Percentiles rank a stretch among this genome's conserved stretches.
Evolutionary conservation across 2,113 vertebrate genomes (phyloP).

Genomic region (Danio rerio): GRCz12tu NC_133183.1:20123501-20124000

Average conservation of each 20-base stretch:
- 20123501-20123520: background rate
- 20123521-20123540: no score
- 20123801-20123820: constrained; percentile 76
- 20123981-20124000: constrained; percentile 23
- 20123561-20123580: no score
- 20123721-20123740: constrained; percentile 84
- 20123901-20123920: background rate
- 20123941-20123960: constrained; percentile 45
- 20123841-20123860: constrained; percentile 78
- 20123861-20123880: constrained; percentile 50
- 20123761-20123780: constrained; percentile 78
- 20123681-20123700: constrained; percentile 75
- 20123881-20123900: constrained; percentile 5
- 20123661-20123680: constrained; percentile 83
- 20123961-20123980: constrained; percentile 52
- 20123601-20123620: constrained; percentile 10
- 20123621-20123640: constrained; percentile 12
- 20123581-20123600: background rate
- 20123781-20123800: constrained; percentile 84
- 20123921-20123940: background rate
- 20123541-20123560: no score
- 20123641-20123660: constrained; percentile 69
- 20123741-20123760: constrained; percentile 77
- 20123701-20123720: constrained; percentile 71
- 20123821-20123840: constrained; percentile 79